These are phyloP conservation scores for Cyprinodon brontotheroides DNA, from an alignment of 2,113 vertebrate species.

Conservation along the genomic window DNA sequence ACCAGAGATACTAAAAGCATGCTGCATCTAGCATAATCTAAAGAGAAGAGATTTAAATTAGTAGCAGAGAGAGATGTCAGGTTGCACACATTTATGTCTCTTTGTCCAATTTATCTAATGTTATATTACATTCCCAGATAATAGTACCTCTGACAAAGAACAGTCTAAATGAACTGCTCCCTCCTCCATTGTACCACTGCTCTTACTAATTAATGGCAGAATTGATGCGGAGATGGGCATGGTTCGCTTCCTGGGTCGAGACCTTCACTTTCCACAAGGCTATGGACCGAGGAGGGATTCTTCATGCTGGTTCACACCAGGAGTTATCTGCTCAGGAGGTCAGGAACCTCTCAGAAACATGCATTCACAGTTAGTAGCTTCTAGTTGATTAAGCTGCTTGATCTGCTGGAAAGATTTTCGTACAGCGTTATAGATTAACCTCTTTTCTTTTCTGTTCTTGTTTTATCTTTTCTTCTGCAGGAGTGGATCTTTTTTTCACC, in stretches of 20 bases:
- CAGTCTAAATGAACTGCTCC: not conserved
- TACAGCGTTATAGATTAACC: too few species aligned
- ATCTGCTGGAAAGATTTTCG: not conserved
- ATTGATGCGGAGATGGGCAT: constrained; percentile 73
- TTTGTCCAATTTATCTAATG: not conserved
- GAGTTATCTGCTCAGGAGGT: constrained; percentile 82
- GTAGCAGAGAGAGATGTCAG: too few species aligned
- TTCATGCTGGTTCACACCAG: constrained; percentile 82
- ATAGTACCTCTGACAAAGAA: not conserved
- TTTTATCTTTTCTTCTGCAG: constrained; percentile 45
- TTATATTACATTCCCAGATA: not conserved
- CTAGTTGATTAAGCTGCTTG: not conserved
- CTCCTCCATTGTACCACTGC: not conserved
- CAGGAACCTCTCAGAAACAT: constrained; percentile 11
- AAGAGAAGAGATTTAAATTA: too few species aligned
- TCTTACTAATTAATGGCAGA: constrained; percentile 29
- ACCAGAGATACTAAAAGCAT: too few species aligned
- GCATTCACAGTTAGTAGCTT: not conserved
- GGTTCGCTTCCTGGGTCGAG: constrained; percentile 75
- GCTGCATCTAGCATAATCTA: too few species aligned
- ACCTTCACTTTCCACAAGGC: constrained; percentile 78
- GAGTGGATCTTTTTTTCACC: constrained; percentile 74
- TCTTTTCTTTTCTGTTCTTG: not conserved
- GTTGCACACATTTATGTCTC: not conserved
- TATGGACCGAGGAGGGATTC: constrained; percentile 74